phyloP scores from a whole-genome alignment of 2,113 vertebrate species.

The Benitochromis conjunctus region DNA sequence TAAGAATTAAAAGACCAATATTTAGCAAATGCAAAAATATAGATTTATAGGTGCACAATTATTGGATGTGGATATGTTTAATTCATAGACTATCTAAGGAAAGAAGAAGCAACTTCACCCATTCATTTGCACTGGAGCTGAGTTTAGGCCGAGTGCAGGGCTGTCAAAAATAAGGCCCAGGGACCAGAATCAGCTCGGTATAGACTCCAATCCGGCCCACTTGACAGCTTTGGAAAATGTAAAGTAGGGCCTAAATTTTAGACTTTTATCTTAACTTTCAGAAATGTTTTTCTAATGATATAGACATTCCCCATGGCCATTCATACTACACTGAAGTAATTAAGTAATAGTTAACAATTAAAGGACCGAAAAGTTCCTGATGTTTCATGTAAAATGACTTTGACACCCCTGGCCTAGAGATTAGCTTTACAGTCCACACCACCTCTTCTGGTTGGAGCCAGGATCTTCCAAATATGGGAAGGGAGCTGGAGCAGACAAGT shows the following conservation, averaged over 20 bases:
- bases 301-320: neutral
- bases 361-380: neutral
- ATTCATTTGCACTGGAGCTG: neutral
- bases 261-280: neutral
- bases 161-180: neutral
- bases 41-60: neutral
- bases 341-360: neutral
- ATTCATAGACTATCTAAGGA: neutral
- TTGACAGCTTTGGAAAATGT: neutral
- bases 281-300: neutral
- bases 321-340: neutral
- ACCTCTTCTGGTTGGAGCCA: neutral
- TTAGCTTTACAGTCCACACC: neutral
- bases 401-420: neutral
- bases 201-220: neutral
- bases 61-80: neutral
- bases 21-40: neutral
- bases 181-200: neutral
- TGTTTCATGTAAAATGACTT: neutral
- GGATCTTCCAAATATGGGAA: neutral
- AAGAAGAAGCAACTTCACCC: neutral
- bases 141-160: neutral
- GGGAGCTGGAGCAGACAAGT: neutral
- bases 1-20: neutral
- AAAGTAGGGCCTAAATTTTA: accelerated